Base-by-base conservation (phyloP, 2,888 invertebrate genomes). In the Cosmopolites sordidus region DNA sequence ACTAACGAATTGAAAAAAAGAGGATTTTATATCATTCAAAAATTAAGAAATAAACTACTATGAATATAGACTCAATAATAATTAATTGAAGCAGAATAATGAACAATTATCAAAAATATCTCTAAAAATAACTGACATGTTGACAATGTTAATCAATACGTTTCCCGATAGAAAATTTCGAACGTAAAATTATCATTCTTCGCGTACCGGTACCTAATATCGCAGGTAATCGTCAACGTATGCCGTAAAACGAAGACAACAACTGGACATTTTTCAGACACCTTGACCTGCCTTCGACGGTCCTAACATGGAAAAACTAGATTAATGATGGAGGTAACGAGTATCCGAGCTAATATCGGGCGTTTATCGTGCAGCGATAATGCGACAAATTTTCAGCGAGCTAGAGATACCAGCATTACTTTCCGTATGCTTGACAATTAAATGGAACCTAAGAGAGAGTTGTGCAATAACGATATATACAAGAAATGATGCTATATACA, bases 211-310 rank as follows among this genome's bases (percentile, higher is more conserved):
- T 48, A 48, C 11, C 49, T 46, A 49, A 46, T 46, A 54, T 46
- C 54, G 30, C 46, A 42, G 45, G 15, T 47, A 46, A 47, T 49
- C 54, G 47, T 48, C 48, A 16, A 40, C 18, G 53, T 43, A 53
- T 44, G 43, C 8, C 17, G 44, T 48, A 44, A 54, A 44, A 48
- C 43, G 40, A 44, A 45, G 11, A 33, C 33, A 52, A 54, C 51
- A 50, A 33, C 54, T 49, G 51, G 50, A 60, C 63, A 62, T 63
- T 63, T 63, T 59, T 63, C 60, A 60, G 59, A 62, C 63, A 63
- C 63, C 59, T 62, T 47, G 60, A 56, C 53, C 59, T 50, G 56
- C 44, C 44, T 51, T 42, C 42, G 46, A 43, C 43, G 6, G 40
- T 55, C 56, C 53, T n/a, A 12, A 46, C 43, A 54, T 50, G 58